phyloP scores from a whole-genome alignment of 2,113 vertebrate species.

The Mus pahari region DNA sequence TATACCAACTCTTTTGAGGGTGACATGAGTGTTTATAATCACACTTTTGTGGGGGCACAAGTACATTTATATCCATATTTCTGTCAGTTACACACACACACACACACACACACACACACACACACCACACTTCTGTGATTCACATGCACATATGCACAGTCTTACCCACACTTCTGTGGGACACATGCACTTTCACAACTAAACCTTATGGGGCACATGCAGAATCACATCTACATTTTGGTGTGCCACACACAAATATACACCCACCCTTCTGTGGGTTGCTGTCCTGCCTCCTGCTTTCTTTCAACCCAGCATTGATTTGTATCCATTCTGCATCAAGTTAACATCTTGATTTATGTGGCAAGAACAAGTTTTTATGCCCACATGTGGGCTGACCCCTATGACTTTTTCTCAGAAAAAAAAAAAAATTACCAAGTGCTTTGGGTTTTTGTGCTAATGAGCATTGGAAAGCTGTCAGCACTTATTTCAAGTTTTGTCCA shows the following conservation, averaged over 20 bases:
- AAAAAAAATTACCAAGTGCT: neutral
- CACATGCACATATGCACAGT: neutral
- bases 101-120: neutral
- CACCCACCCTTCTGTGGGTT: neutral
- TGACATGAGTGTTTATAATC: neutral
- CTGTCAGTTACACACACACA: neutral
- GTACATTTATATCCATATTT: neutral
- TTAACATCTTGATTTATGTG: conserved; percentile 52
- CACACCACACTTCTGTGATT: neutral
- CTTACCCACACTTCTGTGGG: neutral
- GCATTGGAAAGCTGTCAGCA: conserved; percentile 33
- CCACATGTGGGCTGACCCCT: conserved; percentile 2
- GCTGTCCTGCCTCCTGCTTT: neutral
- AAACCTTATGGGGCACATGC: neutral
- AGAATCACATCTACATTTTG: neutral
- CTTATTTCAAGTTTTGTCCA: conserved; percentile 59
- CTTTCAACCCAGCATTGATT: conserved; percentile 8
- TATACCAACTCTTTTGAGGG: neutral
- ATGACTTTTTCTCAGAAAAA: conserved; percentile 15
- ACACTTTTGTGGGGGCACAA: neutral
- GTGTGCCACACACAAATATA: neutral
- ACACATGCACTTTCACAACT: neutral
- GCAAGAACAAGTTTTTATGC: conserved; percentile 37
- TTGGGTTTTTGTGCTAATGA: conserved; percentile 60
- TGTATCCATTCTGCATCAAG: neutral